These are phyloP conservation scores for Lemur catta DNA, from an alignment of 2,797 vertebrate species.

Conservation along the genomic window DNA sequence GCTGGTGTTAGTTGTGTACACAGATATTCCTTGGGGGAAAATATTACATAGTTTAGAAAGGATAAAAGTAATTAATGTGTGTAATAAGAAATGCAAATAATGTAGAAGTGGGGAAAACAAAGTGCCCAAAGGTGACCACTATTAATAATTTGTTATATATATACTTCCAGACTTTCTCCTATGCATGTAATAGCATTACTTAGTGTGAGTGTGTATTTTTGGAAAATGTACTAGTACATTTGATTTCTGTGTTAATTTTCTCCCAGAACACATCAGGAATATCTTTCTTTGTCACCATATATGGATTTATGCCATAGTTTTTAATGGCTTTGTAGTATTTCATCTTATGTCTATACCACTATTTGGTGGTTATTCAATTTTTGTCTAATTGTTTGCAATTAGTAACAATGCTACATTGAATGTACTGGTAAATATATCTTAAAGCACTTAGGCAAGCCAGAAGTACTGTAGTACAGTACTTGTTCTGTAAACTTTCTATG, in stretches of 20 bases:
- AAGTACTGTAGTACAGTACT: not conserved
- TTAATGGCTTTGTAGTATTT: not conserved
- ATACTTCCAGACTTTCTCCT: not conserved
- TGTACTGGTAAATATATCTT: not conserved
- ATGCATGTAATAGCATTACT: not conserved
- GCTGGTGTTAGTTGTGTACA: not conserved
- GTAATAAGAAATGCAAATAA: not conserved
- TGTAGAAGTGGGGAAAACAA: not conserved
- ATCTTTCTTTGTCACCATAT: not conserved
- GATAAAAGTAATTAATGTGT: not conserved
- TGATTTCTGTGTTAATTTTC: not conserved
- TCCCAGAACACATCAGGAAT: not conserved
- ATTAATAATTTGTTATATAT: not conserved
- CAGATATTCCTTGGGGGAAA: not conserved
- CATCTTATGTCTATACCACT: not conserved
- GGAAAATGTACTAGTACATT: not conserved
- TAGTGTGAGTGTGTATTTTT: not conserved
- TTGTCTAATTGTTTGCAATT: not conserved
- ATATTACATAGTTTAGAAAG: not conserved
- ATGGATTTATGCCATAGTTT: not conserved
- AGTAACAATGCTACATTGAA: not conserved
- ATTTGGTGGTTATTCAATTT: not conserved
- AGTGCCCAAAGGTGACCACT: not conserved
- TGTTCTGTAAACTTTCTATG: not conserved
- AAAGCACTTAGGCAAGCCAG: not conserved